These are phyloP conservation scores for Sesamia inferens DNA, from an alignment of 2,888 invertebrate genomes.

Conservation along the genomic window DNA sequence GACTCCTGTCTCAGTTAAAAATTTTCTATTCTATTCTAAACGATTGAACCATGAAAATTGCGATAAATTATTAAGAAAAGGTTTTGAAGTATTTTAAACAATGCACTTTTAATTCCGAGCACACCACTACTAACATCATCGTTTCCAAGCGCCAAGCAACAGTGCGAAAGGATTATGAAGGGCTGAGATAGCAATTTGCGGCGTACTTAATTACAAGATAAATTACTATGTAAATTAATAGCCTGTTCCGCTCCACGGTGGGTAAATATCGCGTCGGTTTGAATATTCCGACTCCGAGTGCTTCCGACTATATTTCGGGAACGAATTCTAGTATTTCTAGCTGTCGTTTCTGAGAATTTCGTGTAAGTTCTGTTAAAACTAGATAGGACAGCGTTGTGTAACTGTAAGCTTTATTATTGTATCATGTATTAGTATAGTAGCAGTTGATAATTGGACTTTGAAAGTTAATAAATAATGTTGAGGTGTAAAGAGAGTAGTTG, in stretches of 20 bases:
- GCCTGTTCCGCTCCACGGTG: conserved; percentile 64
- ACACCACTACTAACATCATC: conserved; percentile 70
- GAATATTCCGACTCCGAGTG: conserved; percentile 51
- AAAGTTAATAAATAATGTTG: not conserved
- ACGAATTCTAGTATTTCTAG: conserved; percentile 36
- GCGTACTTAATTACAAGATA: conserved; percentile 89
- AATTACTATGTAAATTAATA: conserved; percentile 90
- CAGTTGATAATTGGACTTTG: not conserved
- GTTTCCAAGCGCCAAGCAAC: conserved; percentile 73
- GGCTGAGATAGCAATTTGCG: conserved; percentile 90
- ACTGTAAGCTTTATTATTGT: not conserved
- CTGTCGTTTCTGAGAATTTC: conserved; percentile 24
- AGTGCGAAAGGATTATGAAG: conserved; percentile 89
- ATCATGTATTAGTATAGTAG: not conserved
- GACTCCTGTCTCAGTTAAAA: too few relatives aligned
- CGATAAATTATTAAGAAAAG: too few relatives aligned
- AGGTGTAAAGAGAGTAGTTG: not conserved
- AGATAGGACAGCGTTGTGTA: conserved; percentile 10
- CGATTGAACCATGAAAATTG: too few relatives aligned
- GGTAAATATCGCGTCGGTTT: conserved; percentile 62
- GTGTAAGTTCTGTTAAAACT: conserved; percentile 14
- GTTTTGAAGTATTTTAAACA: too few relatives aligned
- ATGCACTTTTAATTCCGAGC: conserved; percentile 27
- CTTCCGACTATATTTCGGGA: conserved; percentile 37
- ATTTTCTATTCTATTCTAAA: too few relatives aligned